phyloP scores from a whole-genome alignment of 2,113 vertebrate species.

The Cynocephalus volans region DNA sequence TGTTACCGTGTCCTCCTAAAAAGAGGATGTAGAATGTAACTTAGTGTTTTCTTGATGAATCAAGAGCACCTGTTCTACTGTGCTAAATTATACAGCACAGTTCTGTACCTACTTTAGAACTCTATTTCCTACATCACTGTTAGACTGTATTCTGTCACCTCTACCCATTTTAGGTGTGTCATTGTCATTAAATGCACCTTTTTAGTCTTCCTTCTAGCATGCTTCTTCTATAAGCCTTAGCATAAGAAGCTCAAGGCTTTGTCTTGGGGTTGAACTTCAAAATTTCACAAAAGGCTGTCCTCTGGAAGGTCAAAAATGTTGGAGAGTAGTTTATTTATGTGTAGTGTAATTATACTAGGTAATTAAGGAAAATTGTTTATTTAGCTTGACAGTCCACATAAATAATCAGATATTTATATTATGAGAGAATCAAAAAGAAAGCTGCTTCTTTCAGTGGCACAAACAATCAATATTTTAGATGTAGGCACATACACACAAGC shows the following conservation, averaged over 20 bases:
- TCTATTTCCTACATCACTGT: background rate
- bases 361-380: constrained; percentile 42
- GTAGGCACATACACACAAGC: background rate
- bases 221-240: background rate
- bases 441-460: background rate
- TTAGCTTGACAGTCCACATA: constrained; percentile 35
- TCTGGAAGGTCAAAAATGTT: constrained; percentile 4
- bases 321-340: background rate
- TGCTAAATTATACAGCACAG: background rate
- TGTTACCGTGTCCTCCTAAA: background rate
- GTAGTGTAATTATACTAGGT: constrained; percentile 25
- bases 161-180: background rate
- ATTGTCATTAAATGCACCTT: background rate
- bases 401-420: constrained; percentile 8
- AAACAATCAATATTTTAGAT: background rate
- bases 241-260: constrained; percentile 1
- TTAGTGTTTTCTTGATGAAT: background rate
- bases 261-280: background rate
- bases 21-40: background rate
- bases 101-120: background rate
- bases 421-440: background rate
- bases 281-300: constrained; percentile 38
- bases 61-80: background rate
- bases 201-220: background rate
- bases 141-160: background rate